Evolutionary conservation across 64 coral and sea anemone species (phyloP).

Genomic region (Dendronephthya gigantea): DNA sequence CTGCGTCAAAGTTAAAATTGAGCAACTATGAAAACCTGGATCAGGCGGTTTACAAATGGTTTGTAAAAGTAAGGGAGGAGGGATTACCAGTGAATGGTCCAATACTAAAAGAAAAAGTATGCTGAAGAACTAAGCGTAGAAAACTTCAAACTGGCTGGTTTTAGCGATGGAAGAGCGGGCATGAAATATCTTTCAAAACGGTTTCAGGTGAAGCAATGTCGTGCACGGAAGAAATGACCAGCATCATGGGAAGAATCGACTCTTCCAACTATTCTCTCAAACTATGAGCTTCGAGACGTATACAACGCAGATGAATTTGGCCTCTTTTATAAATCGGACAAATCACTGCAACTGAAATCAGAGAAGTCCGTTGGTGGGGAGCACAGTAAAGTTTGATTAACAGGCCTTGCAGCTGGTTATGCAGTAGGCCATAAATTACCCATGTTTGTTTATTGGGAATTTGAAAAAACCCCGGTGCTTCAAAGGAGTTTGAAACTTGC

Average conservation of each 20-base stretch:
- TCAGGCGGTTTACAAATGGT: neutral
- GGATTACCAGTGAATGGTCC: neutral
- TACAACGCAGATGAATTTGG: neutral
- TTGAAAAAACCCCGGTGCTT: neutral
- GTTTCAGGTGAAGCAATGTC: neutral
- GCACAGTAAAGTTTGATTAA: neutral
- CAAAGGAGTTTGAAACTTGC: neutral
- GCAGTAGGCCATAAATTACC: neutral
- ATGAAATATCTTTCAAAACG: neutral
- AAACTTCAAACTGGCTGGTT: neutral
- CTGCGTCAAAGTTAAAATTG: neutral
- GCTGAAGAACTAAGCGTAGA: neutral
- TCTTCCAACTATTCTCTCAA: neutral
- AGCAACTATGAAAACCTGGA: neutral
- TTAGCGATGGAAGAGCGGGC: neutral
- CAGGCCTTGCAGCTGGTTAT: neutral
- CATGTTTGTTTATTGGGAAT: neutral
- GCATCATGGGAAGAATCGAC: neutral
- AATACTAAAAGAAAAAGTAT: neutral
- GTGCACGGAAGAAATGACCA: neutral
- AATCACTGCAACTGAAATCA: neutral
- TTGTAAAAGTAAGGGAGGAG: neutral
- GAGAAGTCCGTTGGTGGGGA: neutral
- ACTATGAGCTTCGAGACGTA: neutral
- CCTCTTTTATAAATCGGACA: neutral